phyloP scores from a whole-genome alignment of 2,797 vertebrate species.

The Etheostoma perlongum region DNA sequence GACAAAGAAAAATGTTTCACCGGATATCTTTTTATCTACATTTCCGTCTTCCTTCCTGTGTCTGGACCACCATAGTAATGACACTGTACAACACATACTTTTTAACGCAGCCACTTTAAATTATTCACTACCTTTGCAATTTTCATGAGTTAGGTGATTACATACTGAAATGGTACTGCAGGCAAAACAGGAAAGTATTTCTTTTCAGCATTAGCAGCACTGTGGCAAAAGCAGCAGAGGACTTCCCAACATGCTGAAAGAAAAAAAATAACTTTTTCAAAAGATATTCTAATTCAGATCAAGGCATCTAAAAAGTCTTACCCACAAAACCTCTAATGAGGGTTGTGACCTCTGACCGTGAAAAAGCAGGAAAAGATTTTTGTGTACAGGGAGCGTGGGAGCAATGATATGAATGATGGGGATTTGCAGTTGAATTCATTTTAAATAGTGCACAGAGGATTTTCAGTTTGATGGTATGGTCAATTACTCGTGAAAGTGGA shows the following conservation, averaged over 20 bases:
- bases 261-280: conserved; percentile 25
- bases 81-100: conserved; percentile 80
- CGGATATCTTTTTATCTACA: conserved; percentile 67
- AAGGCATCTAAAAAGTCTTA: conserved; percentile 57
- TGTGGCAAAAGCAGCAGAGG: conserved; percentile 35
- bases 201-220: conserved; percentile 55
- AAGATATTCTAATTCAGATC: conserved; percentile 55
- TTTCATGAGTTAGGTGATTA: conserved; percentile 86
- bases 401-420: conserved; percentile 66
- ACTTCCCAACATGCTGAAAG: conserved; percentile 28
- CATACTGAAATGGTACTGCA: conserved; percentile 81
- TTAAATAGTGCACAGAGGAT: conserved; percentile 49
- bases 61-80: conserved; percentile 72
- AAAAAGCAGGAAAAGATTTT: conserved; percentile 39
- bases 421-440: conserved; percentile 40
- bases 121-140: conserved; percentile 83
- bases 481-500: conserved; percentile 41
- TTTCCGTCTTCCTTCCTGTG: conserved; percentile 30
- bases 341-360: conserved; percentile 63
- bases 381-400: conserved; percentile 39
- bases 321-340: conserved; percentile 59
- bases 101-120: conserved; percentile 79
- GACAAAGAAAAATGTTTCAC: conserved; percentile 64
- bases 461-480: conserved; percentile 41
- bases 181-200: conserved; percentile 79